These are phyloP conservation scores for Zaprionus gabonicus DNA, from an alignment of 1,140 invertebrate genomes.

Conservation along the genomic window DNA sequence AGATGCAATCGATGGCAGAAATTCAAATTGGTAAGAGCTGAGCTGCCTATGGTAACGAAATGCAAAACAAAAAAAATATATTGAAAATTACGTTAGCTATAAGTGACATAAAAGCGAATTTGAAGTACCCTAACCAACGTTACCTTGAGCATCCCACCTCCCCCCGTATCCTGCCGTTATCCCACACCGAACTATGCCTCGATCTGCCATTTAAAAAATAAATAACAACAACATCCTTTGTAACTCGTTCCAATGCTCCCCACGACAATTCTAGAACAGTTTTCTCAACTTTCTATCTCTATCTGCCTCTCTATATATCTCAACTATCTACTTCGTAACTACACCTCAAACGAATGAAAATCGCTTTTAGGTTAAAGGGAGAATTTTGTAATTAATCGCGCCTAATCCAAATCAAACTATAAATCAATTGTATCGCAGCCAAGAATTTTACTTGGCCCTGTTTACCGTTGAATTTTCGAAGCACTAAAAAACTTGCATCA, in stretches of 20 bases:
- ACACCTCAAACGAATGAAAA: constrained; percentile 68
- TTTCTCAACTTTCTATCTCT: constrained; percentile 64
- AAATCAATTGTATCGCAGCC: constrained; percentile 38
- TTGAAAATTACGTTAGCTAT: constrained; percentile 67
- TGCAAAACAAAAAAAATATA: constrained; percentile 6
- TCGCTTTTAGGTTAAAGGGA: constrained; percentile 82
- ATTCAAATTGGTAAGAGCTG: constrained; percentile 74
- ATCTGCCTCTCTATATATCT: constrained; percentile 58
- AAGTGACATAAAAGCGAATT: constrained; percentile 82
- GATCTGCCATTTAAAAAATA: constrained; percentile 50
- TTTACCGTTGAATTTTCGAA: constrained; percentile 80
- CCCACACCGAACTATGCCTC: constrained; percentile 54
- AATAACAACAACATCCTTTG: constrained; percentile 57
- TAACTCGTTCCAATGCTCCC: constrained; percentile 60
- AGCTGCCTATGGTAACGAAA: constrained; percentile 55
- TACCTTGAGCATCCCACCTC: background rate
- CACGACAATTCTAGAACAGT: constrained; percentile 70
- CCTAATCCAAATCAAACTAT: constrained; percentile 48
- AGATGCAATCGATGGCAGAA: constrained; percentile 71
- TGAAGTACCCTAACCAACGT: constrained; percentile 58
- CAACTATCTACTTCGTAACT: constrained; percentile 49
- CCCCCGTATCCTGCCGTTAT: constrained; percentile 39
- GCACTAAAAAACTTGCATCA: constrained; percentile 75
- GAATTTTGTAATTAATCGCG: constrained; percentile 82
- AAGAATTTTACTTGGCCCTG: constrained; percentile 58